Base-by-base conservation (phyloP, 2,113 vertebrate genomes). In the Rhinolophus sinicus region DNA sequence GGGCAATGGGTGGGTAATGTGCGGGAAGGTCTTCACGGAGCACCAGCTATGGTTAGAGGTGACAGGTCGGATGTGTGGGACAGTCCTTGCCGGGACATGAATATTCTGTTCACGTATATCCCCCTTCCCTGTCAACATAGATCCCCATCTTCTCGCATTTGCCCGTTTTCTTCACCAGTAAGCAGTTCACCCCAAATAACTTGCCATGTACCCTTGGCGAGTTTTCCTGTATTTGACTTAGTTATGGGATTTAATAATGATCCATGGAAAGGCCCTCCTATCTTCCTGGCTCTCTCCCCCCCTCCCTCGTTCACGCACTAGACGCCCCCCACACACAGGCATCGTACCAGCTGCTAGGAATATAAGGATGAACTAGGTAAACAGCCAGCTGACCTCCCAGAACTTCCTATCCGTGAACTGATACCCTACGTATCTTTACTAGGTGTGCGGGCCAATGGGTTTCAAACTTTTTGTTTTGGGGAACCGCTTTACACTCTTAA, bases 311-410 rank as follows among this genome's bases (percentile, higher is more conserved):
- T 24, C 40, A 70, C 12, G 3, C 52, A 1, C 1, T 1, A 7
- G 24, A 58, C 9, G 0, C 56, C 52, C 1, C 0, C 44, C 3
- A 0, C 3, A 7, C 2, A 10, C 11, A 2, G 40, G 65, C 1
- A 5, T 19, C 1, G 15, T 26, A 28, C 50, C 0, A 1, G 21
- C 2, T 1, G n/a, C 35, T 14, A 14, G 22, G 58, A 11, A 62
- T 5, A 2, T 10, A 26, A 35, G n/a, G 30, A 8, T 16, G n/a
- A 44, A 28, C n/a, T 13, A 16, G 35, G 26, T 5, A 28, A 0
- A 1, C 30, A 12, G 4, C 18, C 3, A 1, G 47, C 65, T 82
- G 35, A 30, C 22, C 18, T 21, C 19, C 38, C 33, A 6, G 78
- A 19, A 13, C 50, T 35, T 58, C 19, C 24, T 3, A 10, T 2